Evolutionary conservation across 2,113 vertebrate genomes (phyloP).

Genomic region (Alouatta palliata): DNA sequence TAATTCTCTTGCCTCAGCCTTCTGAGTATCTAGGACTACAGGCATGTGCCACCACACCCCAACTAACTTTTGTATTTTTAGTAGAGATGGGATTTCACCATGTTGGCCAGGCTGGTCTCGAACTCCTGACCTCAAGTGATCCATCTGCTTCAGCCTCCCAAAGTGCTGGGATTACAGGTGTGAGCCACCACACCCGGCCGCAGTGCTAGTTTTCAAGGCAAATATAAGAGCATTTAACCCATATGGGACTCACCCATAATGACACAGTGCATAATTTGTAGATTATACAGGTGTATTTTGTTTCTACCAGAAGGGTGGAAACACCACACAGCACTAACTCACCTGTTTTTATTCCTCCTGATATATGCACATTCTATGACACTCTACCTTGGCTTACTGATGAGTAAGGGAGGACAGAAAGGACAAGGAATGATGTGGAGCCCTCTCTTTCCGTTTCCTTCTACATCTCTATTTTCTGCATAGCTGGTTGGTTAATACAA

Average conservation of each 20-base stretch:
- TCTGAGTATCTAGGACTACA: too few relatives aligned
- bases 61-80: too few relatives aligned
- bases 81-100: too few relatives aligned
- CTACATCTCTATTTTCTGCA: too few relatives aligned
- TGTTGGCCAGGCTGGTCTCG: too few relatives aligned
- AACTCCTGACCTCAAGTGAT: too few relatives aligned
- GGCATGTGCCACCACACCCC: too few relatives aligned
- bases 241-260: background rate
- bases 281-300: background rate
- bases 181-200: too few relatives aligned
- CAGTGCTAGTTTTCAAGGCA: background rate
- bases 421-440: background rate
- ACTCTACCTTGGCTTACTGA: background rate
- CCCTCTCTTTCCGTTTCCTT: background rate
- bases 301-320: background rate
- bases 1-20: too few relatives aligned
- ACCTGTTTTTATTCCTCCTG: background rate
- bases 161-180: too few relatives aligned
- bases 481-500: background rate
- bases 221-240: background rate
- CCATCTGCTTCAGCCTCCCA: too few relatives aligned
- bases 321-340: background rate
- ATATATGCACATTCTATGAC: fast-evolving
- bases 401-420: too few relatives aligned
- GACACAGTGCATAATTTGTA: background rate